Evolutionary conservation across 92 coral and sea anemone genomes (phyloP).

Genomic region (Siderastrea siderea): DNA sequence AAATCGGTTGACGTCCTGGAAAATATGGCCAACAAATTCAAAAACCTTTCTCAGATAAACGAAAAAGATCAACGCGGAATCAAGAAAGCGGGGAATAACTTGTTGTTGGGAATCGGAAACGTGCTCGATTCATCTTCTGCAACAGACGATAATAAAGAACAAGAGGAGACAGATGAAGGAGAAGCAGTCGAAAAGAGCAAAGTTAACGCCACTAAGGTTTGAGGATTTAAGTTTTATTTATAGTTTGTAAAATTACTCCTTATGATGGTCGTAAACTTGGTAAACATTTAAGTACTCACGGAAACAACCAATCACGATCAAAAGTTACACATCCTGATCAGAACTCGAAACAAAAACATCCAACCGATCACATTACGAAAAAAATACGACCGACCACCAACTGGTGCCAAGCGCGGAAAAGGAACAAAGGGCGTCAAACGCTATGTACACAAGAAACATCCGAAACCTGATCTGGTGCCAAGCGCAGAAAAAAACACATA

Average conservation of each 20-base stretch:
- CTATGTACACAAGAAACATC: not conserved
- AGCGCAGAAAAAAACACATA: not conserved
- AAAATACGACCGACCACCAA: too few species aligned
- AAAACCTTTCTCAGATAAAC: constrained; percentile 13
- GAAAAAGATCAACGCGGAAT: constrained; percentile 43
- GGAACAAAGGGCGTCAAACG: not conserved
- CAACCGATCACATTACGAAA: too few species aligned
- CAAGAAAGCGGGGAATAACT: constrained; percentile 79
- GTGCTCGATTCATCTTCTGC: constrained; percentile 71
- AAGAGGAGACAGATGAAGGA: not conserved
- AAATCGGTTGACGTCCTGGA: constrained; percentile 79
- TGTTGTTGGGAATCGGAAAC: constrained; percentile 86
- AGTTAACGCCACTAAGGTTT: constrained; percentile 32
- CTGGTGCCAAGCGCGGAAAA: not conserved
- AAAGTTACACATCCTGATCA: not conserved
- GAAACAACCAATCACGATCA: not conserved
- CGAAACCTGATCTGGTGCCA: not conserved
- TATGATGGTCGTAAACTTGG: too few species aligned
- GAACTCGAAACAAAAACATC: not conserved
- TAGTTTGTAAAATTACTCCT: not conserved
- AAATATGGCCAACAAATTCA: constrained; percentile 63
- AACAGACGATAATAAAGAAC: constrained; percentile 20
- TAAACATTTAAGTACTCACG: not conserved
- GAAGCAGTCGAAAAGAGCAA: constrained; percentile 17
- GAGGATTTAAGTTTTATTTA: not conserved